Evolutionary conservation across 2,113 vertebrate species (phyloP), one percentile per base, ranked within the genome.

Genomic region (Benitochromis conjunctus): DNA sequence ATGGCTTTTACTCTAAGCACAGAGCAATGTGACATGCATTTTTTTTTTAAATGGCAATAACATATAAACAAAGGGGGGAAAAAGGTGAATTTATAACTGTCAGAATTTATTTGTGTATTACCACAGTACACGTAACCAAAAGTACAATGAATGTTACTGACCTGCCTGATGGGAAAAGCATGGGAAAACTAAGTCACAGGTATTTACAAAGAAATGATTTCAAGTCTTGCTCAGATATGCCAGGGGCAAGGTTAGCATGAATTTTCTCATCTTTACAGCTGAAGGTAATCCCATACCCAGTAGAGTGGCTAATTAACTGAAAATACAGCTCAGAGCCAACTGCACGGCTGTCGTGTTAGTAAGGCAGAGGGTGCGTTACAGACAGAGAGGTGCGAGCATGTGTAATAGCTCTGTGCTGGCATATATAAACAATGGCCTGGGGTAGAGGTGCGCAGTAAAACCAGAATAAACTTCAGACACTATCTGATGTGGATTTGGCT

Each of bases 261-360:
- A 80, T 92, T 82, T 91, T 91, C 79, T 86, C 82, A 88, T 91
- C 82, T 92, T 89, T 91, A 90, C 64, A 87, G 81, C 83, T 85
- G 82, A 91, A 90, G 86, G 84, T 90, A 93, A 94, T 92, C 92
- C 82, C 56, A 92, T 91, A 91, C 79, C 66, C 86, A 90, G 86
- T 81, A 89, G 85, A 92, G 84, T 74, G 85, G 88, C 87, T 94
- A 95, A 96, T 95, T 93, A 94, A 92, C 82, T 90, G 87, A 82
- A 91, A 80, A 84, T 89, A 91, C 81, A 84, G 85, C 91, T 94
- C 88, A 83, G 85, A 94, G 91, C 88, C 88, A 89, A 91, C 64
- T 84, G 88, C 74, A 80, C 66, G 77, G 88, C 76, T 89, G 87
- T 85, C 90, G 36, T 90, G 91, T 95, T 94, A 93, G 87, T 57